Conservation (phyloP, 2,797 vertebrate species). For the Artibeus lituratus region DNA sequence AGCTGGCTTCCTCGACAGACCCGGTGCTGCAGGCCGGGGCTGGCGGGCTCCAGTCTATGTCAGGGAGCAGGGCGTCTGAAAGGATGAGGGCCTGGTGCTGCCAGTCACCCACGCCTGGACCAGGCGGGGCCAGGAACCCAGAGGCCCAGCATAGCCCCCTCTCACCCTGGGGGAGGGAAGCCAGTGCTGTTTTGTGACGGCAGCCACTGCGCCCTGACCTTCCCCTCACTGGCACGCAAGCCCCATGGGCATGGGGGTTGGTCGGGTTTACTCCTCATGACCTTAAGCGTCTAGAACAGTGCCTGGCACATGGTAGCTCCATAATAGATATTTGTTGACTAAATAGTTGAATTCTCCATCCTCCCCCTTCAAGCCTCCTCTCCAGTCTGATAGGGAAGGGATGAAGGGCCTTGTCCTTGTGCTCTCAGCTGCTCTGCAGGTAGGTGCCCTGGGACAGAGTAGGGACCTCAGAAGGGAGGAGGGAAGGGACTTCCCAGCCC, state of each 20-base stretch:
- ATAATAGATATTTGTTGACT: not conserved
- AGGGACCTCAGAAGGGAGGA: not conserved
- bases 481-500: not conserved
- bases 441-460: not conserved
- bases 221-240: fast-evolving
- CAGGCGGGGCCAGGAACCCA: no score
- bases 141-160: not conserved
- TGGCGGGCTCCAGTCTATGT: not conserved
- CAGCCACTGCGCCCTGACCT: not conserved
- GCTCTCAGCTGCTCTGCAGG: not conserved
- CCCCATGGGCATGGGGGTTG: not conserved
- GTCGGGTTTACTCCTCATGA: not conserved
- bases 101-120: not conserved
- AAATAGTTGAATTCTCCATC: not conserved
- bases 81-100: not conserved
- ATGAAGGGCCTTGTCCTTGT: not conserved
- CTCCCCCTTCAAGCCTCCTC: not conserved
- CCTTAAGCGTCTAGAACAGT: not conserved
- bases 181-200: not conserved
- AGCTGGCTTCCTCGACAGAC: not conserved
- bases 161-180: not conserved
- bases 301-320: not conserved
- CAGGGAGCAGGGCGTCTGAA: not conserved
- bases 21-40: fast-evolving
- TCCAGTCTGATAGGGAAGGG: not conserved